phyloP scores from a whole-genome alignment of 1,140 invertebrate genomes.

The Brachionus calyciflorus region DNA sequence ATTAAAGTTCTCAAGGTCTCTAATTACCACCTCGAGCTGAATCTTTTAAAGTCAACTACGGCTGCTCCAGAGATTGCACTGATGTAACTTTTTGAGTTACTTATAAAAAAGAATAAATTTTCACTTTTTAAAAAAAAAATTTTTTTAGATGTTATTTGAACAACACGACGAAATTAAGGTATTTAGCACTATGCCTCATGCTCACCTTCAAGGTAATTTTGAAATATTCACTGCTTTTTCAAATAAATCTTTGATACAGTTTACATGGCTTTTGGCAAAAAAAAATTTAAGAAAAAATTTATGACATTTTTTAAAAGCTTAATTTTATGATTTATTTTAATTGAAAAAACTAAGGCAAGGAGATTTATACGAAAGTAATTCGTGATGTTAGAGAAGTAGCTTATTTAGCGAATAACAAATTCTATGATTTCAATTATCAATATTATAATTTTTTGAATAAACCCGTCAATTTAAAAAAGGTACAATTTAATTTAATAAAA shows the following conservation, averaged over 20 bases:
- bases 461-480: constrained; percentile 26
- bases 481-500: not conserved
- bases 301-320: not conserved
- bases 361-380: constrained; percentile 8
- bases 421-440: constrained; percentile 42
- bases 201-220: constrained; percentile 15
- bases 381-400: constrained; percentile 32
- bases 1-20: not conserved
- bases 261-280: too few relatives aligned
- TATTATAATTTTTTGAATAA: constrained; percentile 30
- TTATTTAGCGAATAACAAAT: constrained; percentile 20
- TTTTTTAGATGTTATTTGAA: constrained; percentile 11
- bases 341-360: not conserved
- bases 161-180: constrained; percentile 33
- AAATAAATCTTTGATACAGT: too few relatives aligned
- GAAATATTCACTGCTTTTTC: too few relatives aligned
- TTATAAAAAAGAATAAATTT: too few relatives aligned
- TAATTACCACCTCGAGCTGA: constrained; percentile 18
- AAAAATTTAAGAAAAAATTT: too few relatives aligned
- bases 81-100: not conserved
- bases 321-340: not conserved
- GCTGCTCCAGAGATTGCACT: not conserved
- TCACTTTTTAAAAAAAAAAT: not conserved
- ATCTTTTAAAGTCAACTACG: not conserved
- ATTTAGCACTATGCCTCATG: constrained; percentile 9